Evolutionary conservation across 2,113 vertebrate genomes (phyloP).

Genomic region (Guaruba guarouba): DNA sequence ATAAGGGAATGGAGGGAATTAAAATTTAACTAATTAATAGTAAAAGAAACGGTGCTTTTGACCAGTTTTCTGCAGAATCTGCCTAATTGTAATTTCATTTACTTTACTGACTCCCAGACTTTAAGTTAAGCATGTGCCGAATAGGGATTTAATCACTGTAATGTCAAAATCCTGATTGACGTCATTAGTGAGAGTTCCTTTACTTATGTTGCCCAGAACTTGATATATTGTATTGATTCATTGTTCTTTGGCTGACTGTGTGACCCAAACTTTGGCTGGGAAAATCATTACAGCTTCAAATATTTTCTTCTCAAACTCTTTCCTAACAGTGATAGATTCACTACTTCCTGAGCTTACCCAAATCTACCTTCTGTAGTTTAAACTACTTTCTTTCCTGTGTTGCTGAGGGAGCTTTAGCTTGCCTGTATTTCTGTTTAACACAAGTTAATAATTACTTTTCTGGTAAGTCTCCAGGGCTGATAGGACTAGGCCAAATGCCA

Average conservation of each 20-base stretch:
- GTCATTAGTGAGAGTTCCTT: not conserved
- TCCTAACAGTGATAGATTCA: not conserved
- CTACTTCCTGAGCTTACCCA: not conserved
- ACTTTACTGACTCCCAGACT: not conserved
- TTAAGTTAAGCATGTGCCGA: not conserved
- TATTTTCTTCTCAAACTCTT: not conserved
- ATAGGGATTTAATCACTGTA: not conserved
- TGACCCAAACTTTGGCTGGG: conserved; percentile 9
- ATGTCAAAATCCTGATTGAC: conserved; percentile 1
- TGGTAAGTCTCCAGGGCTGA: not conserved
- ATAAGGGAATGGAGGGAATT: not conserved
- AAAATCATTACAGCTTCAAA: conserved; percentile 40
- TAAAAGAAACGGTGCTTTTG: not conserved
- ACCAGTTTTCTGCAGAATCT: not conserved
- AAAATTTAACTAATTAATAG: not conserved
- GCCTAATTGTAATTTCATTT: not conserved
- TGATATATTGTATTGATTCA: conserved; percentile 5
- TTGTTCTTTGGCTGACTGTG: conserved; percentile 8
- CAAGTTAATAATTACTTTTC: conserved; percentile 32
- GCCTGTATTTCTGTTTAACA: not conserved
- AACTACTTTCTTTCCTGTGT: not conserved
- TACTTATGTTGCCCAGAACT: not conserved
- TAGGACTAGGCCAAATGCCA: conserved; percentile 29
- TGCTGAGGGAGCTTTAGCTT: not conserved
- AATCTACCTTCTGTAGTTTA: not conserved